Evolutionary conservation across 2,797 vertebrate genomes (phyloP).

Genomic region (Takifugu rubripes): DNA sequence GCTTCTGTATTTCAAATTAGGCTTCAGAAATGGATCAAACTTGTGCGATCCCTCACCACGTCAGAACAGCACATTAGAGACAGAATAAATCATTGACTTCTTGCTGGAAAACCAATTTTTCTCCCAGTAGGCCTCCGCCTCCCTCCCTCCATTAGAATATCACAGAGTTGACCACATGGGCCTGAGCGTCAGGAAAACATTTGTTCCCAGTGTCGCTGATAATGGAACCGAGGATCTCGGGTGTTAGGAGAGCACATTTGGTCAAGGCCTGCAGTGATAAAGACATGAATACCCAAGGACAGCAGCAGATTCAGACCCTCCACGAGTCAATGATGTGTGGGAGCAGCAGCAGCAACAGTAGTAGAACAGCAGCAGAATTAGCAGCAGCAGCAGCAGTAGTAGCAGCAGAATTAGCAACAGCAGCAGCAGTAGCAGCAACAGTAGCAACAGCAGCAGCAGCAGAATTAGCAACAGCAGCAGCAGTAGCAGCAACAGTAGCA

Average conservation of each 20-base stretch:
- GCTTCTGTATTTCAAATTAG: conserved; percentile 22
- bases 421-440: too few species aligned
- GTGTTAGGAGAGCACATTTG: conserved; percentile 11
- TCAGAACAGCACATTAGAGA: conserved; percentile 23
- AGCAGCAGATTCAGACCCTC: conserved; percentile 28
- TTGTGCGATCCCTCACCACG: conserved; percentile 34
- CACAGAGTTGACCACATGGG: conserved; percentile 48
- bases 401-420: too few species aligned
- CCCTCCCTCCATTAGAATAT: conserved; percentile 46
- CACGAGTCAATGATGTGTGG: conserved; percentile 37
- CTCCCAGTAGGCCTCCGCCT: conserved; percentile 32
- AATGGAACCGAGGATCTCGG: conserved; percentile 31
- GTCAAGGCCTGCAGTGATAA: conserved; percentile 28
- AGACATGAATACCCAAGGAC: conserved; percentile 31
- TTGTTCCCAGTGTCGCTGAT: conserved; percentile 25
- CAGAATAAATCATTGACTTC: conserved; percentile 32
- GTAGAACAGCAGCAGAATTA: too few species aligned
- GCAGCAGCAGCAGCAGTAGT: too few species aligned
- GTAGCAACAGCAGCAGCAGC: too few species aligned
- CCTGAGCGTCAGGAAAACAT: conserved; percentile 23
- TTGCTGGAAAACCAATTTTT: conserved; percentile 49
- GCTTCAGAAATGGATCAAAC: conserved; percentile 23
- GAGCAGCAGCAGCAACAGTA: conserved; percentile 12
- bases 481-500: too few species aligned
- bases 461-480: too few species aligned